Evolutionary conservation across 2,113 vertebrate genomes (phyloP), one percentile per base, ranked within the genome.

Genomic region (Rutilus rutilus): DNA sequence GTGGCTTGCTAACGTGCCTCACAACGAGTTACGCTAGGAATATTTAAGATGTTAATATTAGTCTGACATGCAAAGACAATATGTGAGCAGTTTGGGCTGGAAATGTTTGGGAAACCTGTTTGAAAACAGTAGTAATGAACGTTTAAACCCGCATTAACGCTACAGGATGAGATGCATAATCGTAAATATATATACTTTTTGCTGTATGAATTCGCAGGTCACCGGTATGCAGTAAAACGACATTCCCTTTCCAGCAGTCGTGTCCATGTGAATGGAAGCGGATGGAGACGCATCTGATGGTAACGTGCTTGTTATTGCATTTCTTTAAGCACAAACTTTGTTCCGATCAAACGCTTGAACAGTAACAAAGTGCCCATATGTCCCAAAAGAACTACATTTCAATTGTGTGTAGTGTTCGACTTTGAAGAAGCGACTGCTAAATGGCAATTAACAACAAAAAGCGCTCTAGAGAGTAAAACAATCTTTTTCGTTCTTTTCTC

Each of bases 331-430:
- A 14, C 23, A 42, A 10, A 79, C 57, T 79, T 62, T 36, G 4
- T 57, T 1, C 52, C 52, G 15, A 30, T 82, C 79, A 14, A 67
- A 67, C 10, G 19, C 23, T 67, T 52, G 79, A 82, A 69, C 45
- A 36, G 69, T 67, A 67, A 33, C 60, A 82, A 82, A 82, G 79
- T 80, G 79, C 19, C 60, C 79, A 82, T 30, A 21, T 47, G 8
- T 65, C 78, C 39, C 79, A 67, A 82, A 82, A 67, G 25, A 69
- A 69, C 62, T 67, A 69, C 42, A 82, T 82, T 82, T 82, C 79
- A 82, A 17, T 82, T 69, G 79, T 82, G 62, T 12, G 79, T 33
- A 0, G 11, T 19, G 39, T 81, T 50, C 71, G 47, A 30, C 79
- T 82, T 67, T 83, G 30, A 39, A 83, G 57, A 83, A 25, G 81